Percentiles rank a stretch among this genome's conserved stretches.
Conservation (phyloP, 2,113 vertebrate genomes). For the Coturnix japonica region DNA sequence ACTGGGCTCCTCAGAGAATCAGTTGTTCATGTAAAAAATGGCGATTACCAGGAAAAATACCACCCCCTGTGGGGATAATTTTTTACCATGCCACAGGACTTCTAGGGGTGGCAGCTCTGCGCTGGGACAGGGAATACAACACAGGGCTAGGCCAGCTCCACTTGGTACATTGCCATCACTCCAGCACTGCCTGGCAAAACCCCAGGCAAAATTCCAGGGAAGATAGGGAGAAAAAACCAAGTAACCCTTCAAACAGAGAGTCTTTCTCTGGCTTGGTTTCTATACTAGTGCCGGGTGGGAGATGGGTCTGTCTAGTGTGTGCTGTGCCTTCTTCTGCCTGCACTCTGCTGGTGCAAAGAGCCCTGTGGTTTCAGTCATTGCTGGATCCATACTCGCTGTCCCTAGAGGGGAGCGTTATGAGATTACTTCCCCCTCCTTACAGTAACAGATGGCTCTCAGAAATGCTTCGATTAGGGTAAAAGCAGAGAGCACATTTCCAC, state of each 20-base stretch:
- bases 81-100: not conserved
- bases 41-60: not conserved
- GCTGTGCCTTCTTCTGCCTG: not conserved
- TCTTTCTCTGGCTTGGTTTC: not conserved
- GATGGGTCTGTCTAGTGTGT: not conserved
- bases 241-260: not conserved
- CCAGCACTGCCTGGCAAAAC: not conserved
- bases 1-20: not conserved
- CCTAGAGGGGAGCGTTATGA: not conserved
- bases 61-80: not conserved
- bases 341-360: not conserved
- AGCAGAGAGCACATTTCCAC: not conserved
- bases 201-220: not conserved
- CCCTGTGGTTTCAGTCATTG: not conserved
- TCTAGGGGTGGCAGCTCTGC: not conserved
- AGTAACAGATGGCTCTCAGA: not conserved
- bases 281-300: not conserved
- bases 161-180: not conserved
- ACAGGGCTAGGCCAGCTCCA: not conserved
- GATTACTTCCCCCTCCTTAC: not conserved
- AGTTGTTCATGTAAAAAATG: not conserved
- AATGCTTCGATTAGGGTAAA: not conserved
- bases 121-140: not conserved
- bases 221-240: not conserved
- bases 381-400: not conserved